Evolutionary conservation across 2,888 invertebrate genomes (phyloP), one percentile per base, ranked within the genome.

Genomic region (Nebria brevicollis): DNA sequence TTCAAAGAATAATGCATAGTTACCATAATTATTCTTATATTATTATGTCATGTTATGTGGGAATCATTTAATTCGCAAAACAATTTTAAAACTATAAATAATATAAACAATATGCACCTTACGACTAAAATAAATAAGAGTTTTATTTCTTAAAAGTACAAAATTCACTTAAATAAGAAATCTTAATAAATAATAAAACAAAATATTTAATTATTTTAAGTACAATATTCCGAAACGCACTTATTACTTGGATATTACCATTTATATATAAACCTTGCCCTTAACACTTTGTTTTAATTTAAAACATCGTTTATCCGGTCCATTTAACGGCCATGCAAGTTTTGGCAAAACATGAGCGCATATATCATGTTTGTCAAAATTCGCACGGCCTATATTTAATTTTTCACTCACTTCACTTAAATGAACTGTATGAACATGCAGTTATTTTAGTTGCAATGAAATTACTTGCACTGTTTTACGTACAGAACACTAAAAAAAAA

Each of bases 321-420:
- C 80, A 82, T 77, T 72, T 82, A 82, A 11, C 13, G 77, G 82
- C 82, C 79, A 80, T 80, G 77, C 64, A 79, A 81, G 81, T 77
- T 72, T 64, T 79, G 43, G 78, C 77, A 82, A 77, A 81, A 78
- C 81, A 79, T 64, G 34, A 65, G 15, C 42, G 42, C 42, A 68
- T 66, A 26, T 25, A 65, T 73, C 54, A 13, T 13, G 54, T 75
- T 66, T 75, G 72, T 75, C 80, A 80, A 80, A 73, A 75, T 80
- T 80, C 75, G 42, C 80, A 64, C 80, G 66, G 75, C 80, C 80
- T 42, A 75, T 64, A 73, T 73, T 73, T 41, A 42, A 43, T 26
- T 65, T 78, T 42, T 78, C 72, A 72, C 72, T 42, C 20, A 72
- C n/a, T n/a, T 10, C 15, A 41, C 34, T 4, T 70, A 5, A 73